Conservation (phyloP, 2,888 invertebrate species). For the Troglohyphantes excavatus region DNA sequence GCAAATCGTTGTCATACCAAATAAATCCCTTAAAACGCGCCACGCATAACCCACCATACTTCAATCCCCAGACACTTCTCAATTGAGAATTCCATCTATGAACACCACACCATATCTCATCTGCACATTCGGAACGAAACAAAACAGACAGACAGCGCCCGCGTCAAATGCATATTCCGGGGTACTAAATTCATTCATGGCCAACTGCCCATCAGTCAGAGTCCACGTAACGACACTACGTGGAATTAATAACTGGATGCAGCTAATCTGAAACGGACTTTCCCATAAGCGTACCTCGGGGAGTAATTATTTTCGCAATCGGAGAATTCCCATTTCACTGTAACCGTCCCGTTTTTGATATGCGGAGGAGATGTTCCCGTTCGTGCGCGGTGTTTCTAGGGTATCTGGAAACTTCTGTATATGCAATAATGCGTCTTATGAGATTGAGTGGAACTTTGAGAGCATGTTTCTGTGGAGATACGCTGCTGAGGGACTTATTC, state of each 20-base stretch:
- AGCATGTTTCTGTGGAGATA: background rate
- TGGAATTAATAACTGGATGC: slow-evolving; percentile 65
- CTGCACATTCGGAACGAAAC: background rate
- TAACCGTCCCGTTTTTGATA: background rate
- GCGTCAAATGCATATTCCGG: slow-evolving; percentile 11
- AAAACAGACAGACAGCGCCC: background rate
- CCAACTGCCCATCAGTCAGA: background rate
- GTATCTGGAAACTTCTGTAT: slow-evolving; percentile 1
- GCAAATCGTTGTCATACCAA: no score
- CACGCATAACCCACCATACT: no score
- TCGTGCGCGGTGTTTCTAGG: background rate
- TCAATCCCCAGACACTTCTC: no score
- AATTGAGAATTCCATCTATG: background rate
- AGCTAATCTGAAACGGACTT: slow-evolving; percentile 55
- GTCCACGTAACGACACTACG: slow-evolving; percentile 41
- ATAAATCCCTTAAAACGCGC: no score
- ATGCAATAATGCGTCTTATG: background rate
- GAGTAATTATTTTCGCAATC: slow-evolving; percentile 58
- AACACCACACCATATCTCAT: no score
- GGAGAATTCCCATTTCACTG: background rate
- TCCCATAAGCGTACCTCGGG: slow-evolving; percentile 1
- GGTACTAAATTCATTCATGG: slow-evolving; percentile 26
- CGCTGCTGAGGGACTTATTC: no score
- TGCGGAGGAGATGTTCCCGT: background rate
- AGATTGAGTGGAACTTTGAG: background rate